Base-by-base conservation (phyloP, 2,113 vertebrate genomes). In the Ibidorhyncha struthersii region DNA sequence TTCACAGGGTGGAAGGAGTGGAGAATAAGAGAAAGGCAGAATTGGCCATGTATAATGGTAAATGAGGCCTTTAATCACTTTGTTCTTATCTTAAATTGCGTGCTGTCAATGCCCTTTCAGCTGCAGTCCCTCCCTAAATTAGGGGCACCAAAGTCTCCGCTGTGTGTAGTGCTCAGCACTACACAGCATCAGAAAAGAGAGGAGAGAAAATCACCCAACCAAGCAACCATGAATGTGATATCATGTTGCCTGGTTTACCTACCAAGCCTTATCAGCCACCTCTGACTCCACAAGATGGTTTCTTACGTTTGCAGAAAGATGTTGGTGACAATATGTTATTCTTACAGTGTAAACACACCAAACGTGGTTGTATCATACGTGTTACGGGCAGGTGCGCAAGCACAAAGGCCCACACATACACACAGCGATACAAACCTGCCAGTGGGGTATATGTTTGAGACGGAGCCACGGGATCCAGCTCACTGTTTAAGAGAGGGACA, bases 31-130 rank as follows among this genome's bases (percentile, higher is more conserved):
- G 49, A 63, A 79, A 63, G 36, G 45, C 25, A 78, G 69, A 74
- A 67, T 29, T 2, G 7, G 21, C 3, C 8, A 41, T 0, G 0
- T 32, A 3, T 8, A 32, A 49, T 5, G 6, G 13, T 49, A 65
- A 41, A 77, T 0, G 3, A 77, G 18, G 8, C 14, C 26, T 61
- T 78, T 6, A 12, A 52, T 72, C 12, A 29, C 36, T 78, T 86
- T 32, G 8, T 38, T 40, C 15, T 20, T 50, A 34, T 45, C 55
- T 78, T 69, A 80, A 76, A 72, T 6, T 38, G 59, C 8, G 19
- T 26, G 16, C 43, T 86, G 45, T 10, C 45, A 29, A 29, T 58
- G 45, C 10, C 27, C 41, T 72, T 22, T 12, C 79, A 82, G 49
- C 19, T 40, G n/a, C n/a, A 32, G 29, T n/a, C 43, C 36, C 43